Percentiles rank a stretch among this genome's conserved stretches.
These are phyloP conservation scores for Argyra leucocephala DNA, from an alignment of 2,888 invertebrate genomes.

Conservation along the genomic window DNA sequence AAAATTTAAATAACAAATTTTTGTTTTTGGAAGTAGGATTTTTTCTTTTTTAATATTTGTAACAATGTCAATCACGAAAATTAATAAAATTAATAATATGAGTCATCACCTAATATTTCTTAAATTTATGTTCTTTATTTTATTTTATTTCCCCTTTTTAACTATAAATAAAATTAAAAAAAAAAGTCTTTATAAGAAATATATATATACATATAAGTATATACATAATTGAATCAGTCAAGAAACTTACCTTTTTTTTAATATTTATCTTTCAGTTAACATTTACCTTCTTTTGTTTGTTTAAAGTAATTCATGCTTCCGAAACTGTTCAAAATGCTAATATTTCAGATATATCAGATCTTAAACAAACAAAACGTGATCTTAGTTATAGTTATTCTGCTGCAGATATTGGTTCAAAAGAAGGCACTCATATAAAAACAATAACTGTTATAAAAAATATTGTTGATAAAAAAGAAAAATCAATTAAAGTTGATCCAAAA, in stretches of 20 bases:
- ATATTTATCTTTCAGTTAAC: not conserved
- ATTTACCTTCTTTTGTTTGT: not conserved
- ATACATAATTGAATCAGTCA: too few relatives aligned
- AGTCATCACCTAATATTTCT: too few relatives aligned
- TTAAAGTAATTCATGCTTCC: not conserved
- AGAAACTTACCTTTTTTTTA: not conserved
- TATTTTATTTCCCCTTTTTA: too few relatives aligned
- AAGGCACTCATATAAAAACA: constrained; percentile 41
- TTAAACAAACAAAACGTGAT: constrained; percentile 36
- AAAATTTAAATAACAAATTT: too few relatives aligned
- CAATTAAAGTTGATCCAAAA: constrained; percentile 35
- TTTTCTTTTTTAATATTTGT: too few relatives aligned
- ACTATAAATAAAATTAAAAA: too few relatives aligned
- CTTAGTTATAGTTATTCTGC: constrained; percentile 42
- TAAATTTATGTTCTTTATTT: too few relatives aligned
- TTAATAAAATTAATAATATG: too few relatives aligned
- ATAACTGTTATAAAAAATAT: constrained; percentile 42
- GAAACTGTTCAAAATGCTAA: not conserved
- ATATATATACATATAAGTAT: too few relatives aligned
- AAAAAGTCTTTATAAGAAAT: too few relatives aligned
- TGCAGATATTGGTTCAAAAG: constrained; percentile 40
- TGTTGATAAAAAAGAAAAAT: constrained; percentile 26
- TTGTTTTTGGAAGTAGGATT: too few relatives aligned
- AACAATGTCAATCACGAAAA: too few relatives aligned
- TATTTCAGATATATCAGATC: not conserved